Evolutionary conservation across 1,140 invertebrate species (phyloP).

Genomic region (Ptiloglossa arizonensis): DNA sequence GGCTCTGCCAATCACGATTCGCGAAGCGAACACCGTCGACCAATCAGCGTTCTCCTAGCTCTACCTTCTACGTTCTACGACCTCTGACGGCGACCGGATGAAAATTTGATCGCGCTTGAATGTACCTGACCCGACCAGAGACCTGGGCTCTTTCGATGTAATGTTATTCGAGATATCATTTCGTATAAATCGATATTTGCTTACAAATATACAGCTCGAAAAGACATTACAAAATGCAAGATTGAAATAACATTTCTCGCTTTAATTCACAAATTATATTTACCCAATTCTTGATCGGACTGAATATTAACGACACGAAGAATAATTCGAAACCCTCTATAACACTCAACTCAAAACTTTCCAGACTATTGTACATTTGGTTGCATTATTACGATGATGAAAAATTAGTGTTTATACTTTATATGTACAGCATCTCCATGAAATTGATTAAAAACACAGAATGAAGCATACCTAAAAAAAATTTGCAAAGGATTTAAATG

Average conservation of each 20-base stretch:
- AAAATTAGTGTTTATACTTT: background rate
- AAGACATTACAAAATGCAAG: too few relatives aligned
- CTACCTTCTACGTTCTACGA: constrained; percentile 17
- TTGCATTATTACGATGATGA: background rate
- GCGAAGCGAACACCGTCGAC: constrained; percentile 30
- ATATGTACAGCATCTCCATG: too few relatives aligned
- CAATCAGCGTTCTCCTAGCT: constrained; percentile 26
- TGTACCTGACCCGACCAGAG: constrained; percentile 10
- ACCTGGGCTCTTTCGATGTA: background rate
- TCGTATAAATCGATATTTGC: too few relatives aligned
- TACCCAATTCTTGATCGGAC: too few relatives aligned
- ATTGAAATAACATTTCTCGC: too few relatives aligned
- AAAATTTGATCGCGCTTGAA: constrained; percentile 33
- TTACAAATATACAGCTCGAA: too few relatives aligned
- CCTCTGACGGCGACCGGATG: constrained; percentile 40
- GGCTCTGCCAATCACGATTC: background rate
- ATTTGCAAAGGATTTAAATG: background rate
- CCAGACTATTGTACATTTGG: background rate
- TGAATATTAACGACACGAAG: background rate
- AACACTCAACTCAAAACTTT: background rate
- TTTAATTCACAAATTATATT: too few relatives aligned
- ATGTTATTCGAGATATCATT: background rate
- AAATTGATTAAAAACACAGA: too few relatives aligned
- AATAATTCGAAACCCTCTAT: background rate
- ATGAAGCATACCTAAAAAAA: too few relatives aligned